Evolutionary conservation across 35 echinoderm and acorn worm species (phyloP).

Genomic region (Lytechinus pictus): DNA sequence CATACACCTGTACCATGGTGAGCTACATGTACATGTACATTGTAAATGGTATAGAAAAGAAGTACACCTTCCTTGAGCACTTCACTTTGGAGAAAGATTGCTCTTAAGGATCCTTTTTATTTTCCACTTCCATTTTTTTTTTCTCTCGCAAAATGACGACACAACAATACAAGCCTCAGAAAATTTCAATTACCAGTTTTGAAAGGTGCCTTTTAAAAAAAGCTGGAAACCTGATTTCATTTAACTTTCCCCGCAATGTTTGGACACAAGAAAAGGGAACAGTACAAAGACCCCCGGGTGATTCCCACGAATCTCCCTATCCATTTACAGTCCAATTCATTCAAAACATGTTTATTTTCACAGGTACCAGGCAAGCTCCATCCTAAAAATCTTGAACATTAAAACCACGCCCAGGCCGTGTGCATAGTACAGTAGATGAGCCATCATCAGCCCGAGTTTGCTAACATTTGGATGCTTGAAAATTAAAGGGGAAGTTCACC

Average conservation of each 20-base stretch:
- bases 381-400: neutral
- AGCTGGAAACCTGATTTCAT: neutral
- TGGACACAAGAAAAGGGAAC: neutral
- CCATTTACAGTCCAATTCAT: neutral
- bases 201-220: neutral
- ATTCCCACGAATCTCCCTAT: neutral
- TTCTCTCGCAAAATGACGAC: neutral
- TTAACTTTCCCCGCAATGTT: neutral
- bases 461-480: too few species aligned
- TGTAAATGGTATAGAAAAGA: too few species aligned
- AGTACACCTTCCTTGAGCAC: too few species aligned
- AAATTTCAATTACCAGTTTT: neutral
- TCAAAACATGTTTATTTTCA: constrained; percentile 20
- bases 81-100: too few species aligned
- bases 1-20: too few species aligned
- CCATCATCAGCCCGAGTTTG: too few species aligned
- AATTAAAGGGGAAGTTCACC: too few species aligned
- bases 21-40: too few species aligned
- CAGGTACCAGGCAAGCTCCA: neutral
- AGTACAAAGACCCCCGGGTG: neutral
- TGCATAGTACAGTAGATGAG: too few species aligned
- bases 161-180: neutral
- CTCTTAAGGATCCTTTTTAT: too few species aligned
- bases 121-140: neutral
- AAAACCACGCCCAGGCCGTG: too few species aligned